A percentile compares a stretch with the other conserved stretches of the same genome.
Evolutionary conservation across 2,797 vertebrate species (phyloP).

Genomic region (Poeciliopsis paucimaculata): DNA sequence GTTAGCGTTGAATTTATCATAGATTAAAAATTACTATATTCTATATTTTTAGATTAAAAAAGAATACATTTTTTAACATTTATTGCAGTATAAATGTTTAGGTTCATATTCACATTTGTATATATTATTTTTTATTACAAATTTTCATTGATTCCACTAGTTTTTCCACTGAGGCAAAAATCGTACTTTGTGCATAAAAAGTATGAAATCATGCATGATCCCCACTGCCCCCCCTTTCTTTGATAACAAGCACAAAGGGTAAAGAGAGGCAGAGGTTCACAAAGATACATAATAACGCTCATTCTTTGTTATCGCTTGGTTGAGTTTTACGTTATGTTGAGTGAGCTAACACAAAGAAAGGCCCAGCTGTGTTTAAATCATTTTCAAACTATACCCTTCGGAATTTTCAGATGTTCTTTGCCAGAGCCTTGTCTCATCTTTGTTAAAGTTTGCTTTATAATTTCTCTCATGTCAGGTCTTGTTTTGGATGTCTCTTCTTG

Average conservation of each 20-base stretch:
- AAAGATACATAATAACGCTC: neutral
- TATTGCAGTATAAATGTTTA: neutral
- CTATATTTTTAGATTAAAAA: neutral
- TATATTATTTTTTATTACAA: neutral
- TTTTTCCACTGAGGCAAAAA: neutral
- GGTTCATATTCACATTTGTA: neutral
- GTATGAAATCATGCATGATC: neutral
- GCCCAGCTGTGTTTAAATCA: neutral
- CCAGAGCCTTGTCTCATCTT: neutral
- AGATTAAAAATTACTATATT: neutral
- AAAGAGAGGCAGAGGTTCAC: neutral
- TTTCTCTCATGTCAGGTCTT: neutral
- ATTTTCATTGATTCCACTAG: neutral
- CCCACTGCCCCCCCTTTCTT: neutral
- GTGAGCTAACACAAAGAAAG: neutral
- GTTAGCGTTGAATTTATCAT: neutral
- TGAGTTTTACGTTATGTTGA: constrained; percentile 1
- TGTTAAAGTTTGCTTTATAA: neutral
- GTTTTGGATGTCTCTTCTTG: neutral
- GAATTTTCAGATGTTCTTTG: neutral
- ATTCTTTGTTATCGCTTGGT: neutral
- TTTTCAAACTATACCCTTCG: neutral
- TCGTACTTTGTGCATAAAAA: neutral
- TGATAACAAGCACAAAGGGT: neutral
- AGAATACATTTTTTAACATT: neutral